Evolutionary conservation across 2,888 invertebrate species (phyloP), one percentile per base, ranked within the genome.

Genomic region (Hypsopygia costalis): DNA sequence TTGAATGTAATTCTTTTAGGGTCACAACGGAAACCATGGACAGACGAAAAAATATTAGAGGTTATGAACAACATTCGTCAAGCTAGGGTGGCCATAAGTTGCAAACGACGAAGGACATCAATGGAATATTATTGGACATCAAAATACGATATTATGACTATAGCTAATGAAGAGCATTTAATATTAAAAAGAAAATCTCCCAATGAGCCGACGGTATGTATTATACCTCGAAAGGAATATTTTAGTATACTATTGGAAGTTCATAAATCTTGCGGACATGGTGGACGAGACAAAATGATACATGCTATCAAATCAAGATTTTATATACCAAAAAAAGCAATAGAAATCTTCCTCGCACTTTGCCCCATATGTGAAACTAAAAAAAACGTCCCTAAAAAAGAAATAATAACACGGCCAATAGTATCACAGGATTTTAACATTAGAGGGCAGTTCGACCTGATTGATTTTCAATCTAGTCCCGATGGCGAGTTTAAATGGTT

Each of bases 401-500:
- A n/a, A n/a, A n/a, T n/a, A n/a, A 50, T 40, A 45, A 53, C 52
- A 8, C 51, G 47, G 12, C 61, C 59, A 12, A 51, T 64, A 39
- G 40, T 58, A 16, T 55, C 59, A 6, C 37, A 44, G 11, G 62
- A 60, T 25, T 64, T 62, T 46, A 68, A 67, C 41, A 35, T 22
- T 10, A 43, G 59, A 28, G 63, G 68, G 33, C 62, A 67, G 44
- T 52, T 69, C 6, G 67, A 70, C 44, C 37, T 71, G 6, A 60
- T 74, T 11, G 51, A 55, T 34, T 40, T 52, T 22, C 52, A 69
- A 41, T 57, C 62, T 25, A 41, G 50, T 35, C 54, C 64, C 11
- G 62, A 65, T 46, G 55, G 56, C 3, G 56, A 67, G 11, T 74
- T 69, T 68, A 22, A 76, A 73, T n/a, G n/a, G n/a, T n/a, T n/a